Base-by-base conservation (phyloP, 2,888 invertebrate species). In the Perithous albicinctus region DNA sequence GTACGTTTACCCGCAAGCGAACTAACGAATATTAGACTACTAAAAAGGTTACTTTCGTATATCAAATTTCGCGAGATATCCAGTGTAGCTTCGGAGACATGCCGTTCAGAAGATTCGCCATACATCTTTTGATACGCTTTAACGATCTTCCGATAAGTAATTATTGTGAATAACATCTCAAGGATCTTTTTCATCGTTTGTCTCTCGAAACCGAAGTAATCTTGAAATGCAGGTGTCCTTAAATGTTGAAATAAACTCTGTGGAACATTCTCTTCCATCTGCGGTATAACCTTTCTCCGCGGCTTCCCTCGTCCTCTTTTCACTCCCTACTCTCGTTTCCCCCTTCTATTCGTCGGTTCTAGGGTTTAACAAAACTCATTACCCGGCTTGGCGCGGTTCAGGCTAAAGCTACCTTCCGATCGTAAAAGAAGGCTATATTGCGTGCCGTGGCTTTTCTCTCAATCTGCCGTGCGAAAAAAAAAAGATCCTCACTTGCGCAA, bases 371-470 rank as follows among this genome's bases (percentile, higher is more conserved):
- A 32, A 72, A 72, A 72, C 72, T 72, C 72, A 72, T 81, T 80
- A 70, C 29, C 54, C 64, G 35, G 64, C 73, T 35, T 59, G 73
- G 59, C 51, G 72, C 67, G 69, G 67, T 69, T 69, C 63, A 35
- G 41, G 59, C 29, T 32, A 32, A 56, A 76, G 67, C 77, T 77
- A 77, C 77, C 72, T 63, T 73, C 20, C 73, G 77, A 81, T 81
- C 80, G 77, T 77, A 81, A 81, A 81, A 81, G 73, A 73, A 72
- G 77, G 73, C 77, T 77, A 81, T 81, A 81, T 81, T 69, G 76
- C 73, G 63, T 54, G 61, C 59, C 51, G 41, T 26, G 72, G 80
- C 66, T 76, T 76, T 76, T 76, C 76, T 59, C 72, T 32, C 67
- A 59, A 63, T 73, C 51, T 59, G 61, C 48, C 29, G 64, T 51